These are phyloP conservation scores for Semicossyphus pulcher DNA, from an alignment of 2,113 vertebrate species.

Conservation along the genomic window DNA sequence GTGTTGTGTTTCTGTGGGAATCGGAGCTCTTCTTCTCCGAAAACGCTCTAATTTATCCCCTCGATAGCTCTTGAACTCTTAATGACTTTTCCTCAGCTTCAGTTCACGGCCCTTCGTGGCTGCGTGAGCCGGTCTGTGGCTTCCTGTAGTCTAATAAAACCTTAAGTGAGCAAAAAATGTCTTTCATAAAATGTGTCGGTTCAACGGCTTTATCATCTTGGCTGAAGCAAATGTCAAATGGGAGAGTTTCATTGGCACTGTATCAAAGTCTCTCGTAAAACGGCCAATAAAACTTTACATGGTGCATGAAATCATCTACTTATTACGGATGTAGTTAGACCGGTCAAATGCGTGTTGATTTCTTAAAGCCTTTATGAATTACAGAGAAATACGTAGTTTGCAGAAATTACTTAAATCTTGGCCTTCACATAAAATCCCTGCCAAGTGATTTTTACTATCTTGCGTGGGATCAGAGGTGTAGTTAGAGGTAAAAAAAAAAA, in stretches of 20 bases:
- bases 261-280: slow-evolving; percentile 74
- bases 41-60: slow-evolving; percentile 72
- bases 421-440: neutral
- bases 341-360: slow-evolving; percentile 69
- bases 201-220: slow-evolving; percentile 78
- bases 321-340: slow-evolving; percentile 70
- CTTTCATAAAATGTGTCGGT: slow-evolving; percentile 79
- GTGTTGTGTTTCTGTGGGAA: slow-evolving; percentile 41
- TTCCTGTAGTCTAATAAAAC: slow-evolving; percentile 81
- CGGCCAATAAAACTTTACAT: slow-evolving; percentile 78
- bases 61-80: slow-evolving; percentile 64
- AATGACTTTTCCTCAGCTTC: slow-evolving; percentile 66
- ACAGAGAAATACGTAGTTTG: neutral
- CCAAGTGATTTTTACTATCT: neutral
- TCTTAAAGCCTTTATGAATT: slow-evolving; percentile 40
- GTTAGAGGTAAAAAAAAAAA: slow-evolving; percentile 8
- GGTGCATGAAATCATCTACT: slow-evolving; percentile 75
- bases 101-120: slow-evolving; percentile 40
- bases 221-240: slow-evolving; percentile 77
- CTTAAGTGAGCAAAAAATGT: slow-evolving; percentile 81
- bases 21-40: slow-evolving; percentile 33
- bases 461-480: neutral
- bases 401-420: slow-evolving; percentile 6
- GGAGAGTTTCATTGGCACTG: slow-evolving; percentile 66
- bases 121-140: slow-evolving; percentile 38